Base-by-base conservation (phyloP, 2,797 vertebrate species). In the Valencia hispanica region DNA sequence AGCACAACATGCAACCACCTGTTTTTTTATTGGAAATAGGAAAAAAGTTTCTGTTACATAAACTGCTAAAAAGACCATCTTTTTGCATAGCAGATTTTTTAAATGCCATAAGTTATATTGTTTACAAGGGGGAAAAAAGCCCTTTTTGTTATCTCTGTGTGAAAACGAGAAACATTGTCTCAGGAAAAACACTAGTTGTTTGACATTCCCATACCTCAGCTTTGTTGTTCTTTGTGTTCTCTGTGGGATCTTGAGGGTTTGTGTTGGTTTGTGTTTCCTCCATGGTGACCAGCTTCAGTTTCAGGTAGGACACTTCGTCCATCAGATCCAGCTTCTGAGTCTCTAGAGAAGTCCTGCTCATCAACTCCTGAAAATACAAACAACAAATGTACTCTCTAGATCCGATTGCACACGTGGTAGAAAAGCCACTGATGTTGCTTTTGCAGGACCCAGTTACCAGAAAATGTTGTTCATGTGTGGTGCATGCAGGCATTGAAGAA, bases 251-350 rank as follows among this genome's bases (percentile, higher is more conserved):
- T 22, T 82, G 86, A 1, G 73, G 77, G n/a, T 84, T 95, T 18
- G 96, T 92, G 87, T 96, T 51, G 68, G 32, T 77, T 70, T 85
- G 95, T 1, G 96, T 95, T 81, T 98, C 97, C 72, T 99, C 98
- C 96, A 98, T 96, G 79, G 96, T 92, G 86, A 96, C 97, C 88
- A 99, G 93, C 85, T 97, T 97, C 88, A 99, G 96, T 85, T 99
- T 99, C 85, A 99, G 94, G 84, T 95, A 96, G 39, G 97, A 99
- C 84, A 99, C 96, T 90, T 99, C 97, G 72, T 97, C 96, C 94
- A 98, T 96, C 79, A 99, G 94, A 91, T 99, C 97, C 41, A 99
- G 91, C 90, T 99, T 99, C 94, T 99, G 97, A 11, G 96, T 98
- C 93, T 99, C 98, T 3, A 99, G 94, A 2, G 95, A 96, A 2